A percentile compares a stretch with the other conserved stretches of the same genome.
Conservation (phyloP, 2,113 vertebrate genomes). For the Athene noctua region DNA sequence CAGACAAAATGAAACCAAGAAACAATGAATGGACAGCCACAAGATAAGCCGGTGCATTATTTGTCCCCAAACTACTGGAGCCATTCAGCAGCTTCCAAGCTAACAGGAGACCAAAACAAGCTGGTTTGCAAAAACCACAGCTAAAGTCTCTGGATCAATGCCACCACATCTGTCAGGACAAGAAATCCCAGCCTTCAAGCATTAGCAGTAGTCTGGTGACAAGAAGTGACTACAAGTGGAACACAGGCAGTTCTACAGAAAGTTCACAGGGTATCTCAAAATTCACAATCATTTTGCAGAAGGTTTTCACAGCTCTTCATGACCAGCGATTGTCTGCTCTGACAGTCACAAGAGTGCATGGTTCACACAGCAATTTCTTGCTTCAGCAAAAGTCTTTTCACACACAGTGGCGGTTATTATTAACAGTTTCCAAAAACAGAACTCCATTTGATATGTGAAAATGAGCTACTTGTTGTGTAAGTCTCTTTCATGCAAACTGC, state of each 20-base stretch:
- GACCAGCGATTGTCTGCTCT: neutral
- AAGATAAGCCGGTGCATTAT: neutral
- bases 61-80: neutral
- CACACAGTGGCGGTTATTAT: conserved; percentile 10
- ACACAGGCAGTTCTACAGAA: neutral
- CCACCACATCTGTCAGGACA: neutral
- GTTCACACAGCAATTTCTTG: neutral
- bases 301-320: neutral
- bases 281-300: neutral
- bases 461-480: neutral
- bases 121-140: neutral
- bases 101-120: neutral
- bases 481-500: neutral
- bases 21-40: neutral
- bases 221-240: neutral
- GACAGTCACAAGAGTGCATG: neutral
- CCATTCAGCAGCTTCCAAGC: neutral
- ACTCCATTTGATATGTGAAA: neutral
- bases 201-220: neutral
- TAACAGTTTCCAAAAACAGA: neutral
- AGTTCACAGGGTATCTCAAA: neutral
- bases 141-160: neutral
- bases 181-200: neutral
- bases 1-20: conserved; percentile 24
- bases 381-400: neutral